Evolutionary conservation across 37 sponge, comb jelly and placozoan species (phyloP), one percentile per base, ranked within the genome.

Genomic region (Eunapius fragilis): DNA sequence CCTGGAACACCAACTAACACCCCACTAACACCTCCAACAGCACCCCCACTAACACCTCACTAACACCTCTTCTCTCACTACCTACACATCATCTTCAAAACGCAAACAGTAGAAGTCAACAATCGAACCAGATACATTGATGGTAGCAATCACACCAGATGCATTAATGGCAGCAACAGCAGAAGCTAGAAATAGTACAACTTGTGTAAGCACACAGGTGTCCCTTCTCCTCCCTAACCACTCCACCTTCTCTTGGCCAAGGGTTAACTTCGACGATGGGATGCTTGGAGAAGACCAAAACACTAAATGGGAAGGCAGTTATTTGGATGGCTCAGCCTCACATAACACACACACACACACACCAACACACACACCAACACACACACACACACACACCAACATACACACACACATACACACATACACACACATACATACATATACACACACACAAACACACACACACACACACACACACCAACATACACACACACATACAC

Each of bases 61-160:
- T 6, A 9, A 3, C 41, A 41, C 41, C 41, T 6, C 41, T 6
- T 58, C 58, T 19, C 6, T 19, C 58, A 58, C 6, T 17, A 58
- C 58, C 58, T 48, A 91, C 91, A 45, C 72, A 76, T 92, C 92
- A 82, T 88, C 84, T 10, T 89, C 89, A 83, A 92, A 87, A 71
- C 84, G 89, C 9, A 88, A 85, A 22, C 78, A 41, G 69, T 70
- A 76, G 76, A 92, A 79, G 78, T 92, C 85, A 47, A 88, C 80
- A 25, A 83, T 75, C 27, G 10, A 36, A 70, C 92, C 92, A 31
- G 83, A 82, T 17, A 92, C 67, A 34, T 88, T 88, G 68, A 92
- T 70, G 17, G 92, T 84, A 19, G 84, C 89, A 24, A 81, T 9
- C 14, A 92, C 35, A 72, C 85, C 92, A 32, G 92, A 85, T 12